phyloP scores from a whole-genome alignment of 2,113 vertebrate species.

The Otocyon megalotis region DNA sequence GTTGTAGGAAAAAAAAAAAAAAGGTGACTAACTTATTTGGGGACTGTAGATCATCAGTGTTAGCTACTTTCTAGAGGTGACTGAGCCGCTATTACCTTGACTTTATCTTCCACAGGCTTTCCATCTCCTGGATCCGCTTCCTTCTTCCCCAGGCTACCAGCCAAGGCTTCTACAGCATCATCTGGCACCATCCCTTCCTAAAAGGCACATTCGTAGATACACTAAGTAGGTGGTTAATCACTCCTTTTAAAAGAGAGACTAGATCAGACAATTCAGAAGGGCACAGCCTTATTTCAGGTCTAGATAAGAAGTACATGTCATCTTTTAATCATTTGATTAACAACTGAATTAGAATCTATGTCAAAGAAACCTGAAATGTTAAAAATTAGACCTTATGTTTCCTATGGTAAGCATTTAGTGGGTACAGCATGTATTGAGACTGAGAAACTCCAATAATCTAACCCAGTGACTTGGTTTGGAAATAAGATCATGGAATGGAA shows the following conservation, averaged over 20 bases:
- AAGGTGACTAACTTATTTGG: background rate
- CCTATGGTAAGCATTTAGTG: background rate
- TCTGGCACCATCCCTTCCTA: slow-evolving; percentile 69
- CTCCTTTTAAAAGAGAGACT: background rate
- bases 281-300: background rate
- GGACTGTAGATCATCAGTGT: background rate
- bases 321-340: background rate
- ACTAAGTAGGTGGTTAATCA: background rate
- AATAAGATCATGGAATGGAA: background rate
- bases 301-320: background rate
- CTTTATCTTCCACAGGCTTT: slow-evolving; percentile 85
- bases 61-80: background rate
- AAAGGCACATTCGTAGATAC: background rate
- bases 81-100: slow-evolving; percentile 84
- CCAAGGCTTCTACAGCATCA: slow-evolving; percentile 85
- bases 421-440: background rate
- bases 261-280: background rate
- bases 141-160: slow-evolving; percentile 83
- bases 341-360: background rate
- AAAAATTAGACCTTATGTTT: background rate
- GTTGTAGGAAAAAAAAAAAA: background rate
- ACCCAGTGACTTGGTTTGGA: background rate
- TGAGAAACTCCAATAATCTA: background rate
- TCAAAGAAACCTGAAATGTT: background rate
- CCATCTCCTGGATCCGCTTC: slow-evolving; percentile 81